Percentiles rank a stretch among this genome's conserved stretches.
Conservation (phyloP, 2,113 vertebrate species). For the Isurus oxyrinchus region DNA sequence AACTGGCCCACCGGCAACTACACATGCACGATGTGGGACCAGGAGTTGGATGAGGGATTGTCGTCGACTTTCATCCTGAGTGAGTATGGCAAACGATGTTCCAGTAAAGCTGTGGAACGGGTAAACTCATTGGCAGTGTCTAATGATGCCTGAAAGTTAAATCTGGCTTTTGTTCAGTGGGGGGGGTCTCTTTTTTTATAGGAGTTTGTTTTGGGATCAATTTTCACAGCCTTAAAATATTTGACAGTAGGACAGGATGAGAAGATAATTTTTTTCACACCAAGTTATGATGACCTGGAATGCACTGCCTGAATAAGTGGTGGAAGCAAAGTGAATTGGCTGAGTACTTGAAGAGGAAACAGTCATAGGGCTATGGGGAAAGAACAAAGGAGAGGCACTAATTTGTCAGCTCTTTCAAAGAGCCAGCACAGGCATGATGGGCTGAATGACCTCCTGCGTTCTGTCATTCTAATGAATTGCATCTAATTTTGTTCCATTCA, state of each 20-base stretch:
- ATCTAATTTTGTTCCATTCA: neutral
- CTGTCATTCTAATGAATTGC: neutral
- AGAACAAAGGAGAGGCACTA: neutral
- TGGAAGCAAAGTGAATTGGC: neutral
- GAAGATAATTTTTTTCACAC: neutral
- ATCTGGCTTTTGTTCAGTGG: neutral
- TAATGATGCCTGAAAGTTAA: neutral
- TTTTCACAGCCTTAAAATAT: neutral
- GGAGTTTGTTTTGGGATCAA: neutral
- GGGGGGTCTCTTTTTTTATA: neutral
- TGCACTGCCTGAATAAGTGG: neutral
- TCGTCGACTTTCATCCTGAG: neutral
- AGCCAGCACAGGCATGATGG: neutral
- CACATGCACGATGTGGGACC: constrained; percentile 20
- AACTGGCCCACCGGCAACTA: constrained; percentile 18
- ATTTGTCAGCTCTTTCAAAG: neutral
- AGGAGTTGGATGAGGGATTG: constrained; percentile 10
- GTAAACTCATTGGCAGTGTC: neutral
- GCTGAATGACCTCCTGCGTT: neutral
- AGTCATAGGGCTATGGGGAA: neutral
- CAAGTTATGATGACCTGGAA: neutral
- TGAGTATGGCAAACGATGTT: neutral
- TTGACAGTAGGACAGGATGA: neutral
- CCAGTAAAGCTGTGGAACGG: neutral
- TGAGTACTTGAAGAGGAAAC: neutral